Conservation (phyloP, 2,113 vertebrate species). For the Myotis davidii region DNA sequence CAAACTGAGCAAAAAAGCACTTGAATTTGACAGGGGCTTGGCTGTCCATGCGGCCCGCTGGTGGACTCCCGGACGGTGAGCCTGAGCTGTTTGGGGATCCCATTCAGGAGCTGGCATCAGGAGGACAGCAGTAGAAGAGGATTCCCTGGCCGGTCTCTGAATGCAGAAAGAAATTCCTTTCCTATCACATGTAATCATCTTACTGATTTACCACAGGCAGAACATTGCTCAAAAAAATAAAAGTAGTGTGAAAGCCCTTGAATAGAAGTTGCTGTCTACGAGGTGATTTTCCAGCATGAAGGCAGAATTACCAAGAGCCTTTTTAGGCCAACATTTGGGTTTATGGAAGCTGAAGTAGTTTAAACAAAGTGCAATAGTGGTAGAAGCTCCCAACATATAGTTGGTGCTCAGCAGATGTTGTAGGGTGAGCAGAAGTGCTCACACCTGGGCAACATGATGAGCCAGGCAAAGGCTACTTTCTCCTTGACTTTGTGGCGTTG, state of each 20-base stretch:
- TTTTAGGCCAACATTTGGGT: background rate
- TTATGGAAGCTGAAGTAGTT: background rate
- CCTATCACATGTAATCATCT: background rate
- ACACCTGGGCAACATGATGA: background rate
- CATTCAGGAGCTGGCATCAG: background rate
- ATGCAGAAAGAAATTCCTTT: conserved; percentile 38
- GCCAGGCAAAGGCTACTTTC: background rate
- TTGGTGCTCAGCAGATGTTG: background rate
- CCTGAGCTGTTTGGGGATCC: background rate
- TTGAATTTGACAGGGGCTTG: background rate
- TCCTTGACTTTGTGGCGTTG: background rate
- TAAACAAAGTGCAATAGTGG: background rate
- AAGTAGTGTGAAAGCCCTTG: background rate
- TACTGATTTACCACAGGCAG: background rate
- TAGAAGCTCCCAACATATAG: background rate
- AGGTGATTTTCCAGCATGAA: background rate
- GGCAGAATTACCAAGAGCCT: background rate
- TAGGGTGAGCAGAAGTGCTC: background rate
- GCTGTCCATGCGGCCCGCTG: background rate
- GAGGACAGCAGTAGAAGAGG: background rate
- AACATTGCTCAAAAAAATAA: background rate
- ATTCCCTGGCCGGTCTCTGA: background rate
- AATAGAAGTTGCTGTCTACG: background rate
- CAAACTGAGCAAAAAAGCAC: background rate
- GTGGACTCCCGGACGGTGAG: background rate